Conservation (phyloP, 1,140 invertebrate genomes). For the Aphelinus certus region DNA sequence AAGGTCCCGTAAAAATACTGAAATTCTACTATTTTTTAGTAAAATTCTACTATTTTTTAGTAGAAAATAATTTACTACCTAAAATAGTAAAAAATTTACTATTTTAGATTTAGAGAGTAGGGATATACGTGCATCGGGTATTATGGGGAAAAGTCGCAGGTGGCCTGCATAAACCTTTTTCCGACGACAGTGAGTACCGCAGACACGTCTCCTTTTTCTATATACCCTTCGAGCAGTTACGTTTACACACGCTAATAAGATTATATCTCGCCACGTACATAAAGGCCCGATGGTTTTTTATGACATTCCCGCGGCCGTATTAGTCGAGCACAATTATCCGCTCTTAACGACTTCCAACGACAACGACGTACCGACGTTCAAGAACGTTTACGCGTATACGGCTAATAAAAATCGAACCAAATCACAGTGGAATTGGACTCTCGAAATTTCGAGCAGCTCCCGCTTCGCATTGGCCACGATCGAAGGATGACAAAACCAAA, state of each 20-base stretch:
- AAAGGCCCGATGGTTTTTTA: not conserved
- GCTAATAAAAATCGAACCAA: not conserved
- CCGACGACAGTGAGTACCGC: conserved; percentile 17
- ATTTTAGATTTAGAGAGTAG: too few relatives aligned
- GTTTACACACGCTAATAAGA: not conserved
- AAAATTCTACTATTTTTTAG: too few relatives aligned
- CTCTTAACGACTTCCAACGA: not conserved
- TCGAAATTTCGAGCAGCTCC: too few relatives aligned
- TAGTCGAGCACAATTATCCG: not conserved
- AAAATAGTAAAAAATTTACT: too few relatives aligned
- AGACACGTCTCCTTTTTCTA: not conserved
- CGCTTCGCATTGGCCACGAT: too few relatives aligned
- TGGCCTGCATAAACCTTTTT: conserved; percentile 31
- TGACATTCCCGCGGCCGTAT: not conserved
- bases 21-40: too few relatives aligned
- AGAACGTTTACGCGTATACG: not conserved
- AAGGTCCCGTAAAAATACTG: too few relatives aligned
- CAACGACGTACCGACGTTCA: not conserved
- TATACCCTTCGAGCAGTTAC: conserved; percentile 6
- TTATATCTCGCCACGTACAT: not conserved
- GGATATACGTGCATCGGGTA: conserved; percentile 20
- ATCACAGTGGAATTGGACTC: too few relatives aligned
- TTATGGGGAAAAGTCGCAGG: conserved; percentile 17
- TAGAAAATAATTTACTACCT: too few relatives aligned
- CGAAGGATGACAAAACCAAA: too few relatives aligned